Percentiles rank a stretch among this genome's conserved stretches.
These are phyloP conservation scores for Pan paniscus DNA, from an alignment of 2,113 vertebrate species.

Conservation along the genomic window DNA sequence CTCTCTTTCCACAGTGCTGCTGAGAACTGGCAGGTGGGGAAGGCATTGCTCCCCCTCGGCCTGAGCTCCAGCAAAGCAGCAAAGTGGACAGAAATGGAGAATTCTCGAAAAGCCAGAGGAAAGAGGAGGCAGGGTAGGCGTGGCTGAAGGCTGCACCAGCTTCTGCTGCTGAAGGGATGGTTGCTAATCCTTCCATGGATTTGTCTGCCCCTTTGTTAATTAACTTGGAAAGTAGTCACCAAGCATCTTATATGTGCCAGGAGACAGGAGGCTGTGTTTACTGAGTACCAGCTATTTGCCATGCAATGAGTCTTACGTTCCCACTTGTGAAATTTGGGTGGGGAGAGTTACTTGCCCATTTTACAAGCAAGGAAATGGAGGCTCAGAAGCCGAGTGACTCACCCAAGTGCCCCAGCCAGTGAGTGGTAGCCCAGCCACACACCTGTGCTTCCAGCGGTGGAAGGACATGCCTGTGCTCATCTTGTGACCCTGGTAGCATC, in stretches of 20 bases:
- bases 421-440: not conserved
- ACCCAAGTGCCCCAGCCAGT: not conserved
- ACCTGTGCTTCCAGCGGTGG: fast-evolving
- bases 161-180: not conserved
- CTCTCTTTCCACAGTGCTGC: not conserved
- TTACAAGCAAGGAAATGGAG: not conserved
- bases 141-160: not conserved
- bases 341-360: not conserved
- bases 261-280: fast-evolving
- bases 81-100: not conserved
- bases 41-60: fast-evolving
- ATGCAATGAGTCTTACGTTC: too few species aligned
- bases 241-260: not conserved
- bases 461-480: not conserved
- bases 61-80: not conserved
- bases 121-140: not conserved
- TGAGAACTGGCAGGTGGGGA: not conserved
- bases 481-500: not conserved
- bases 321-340: fast-evolving
- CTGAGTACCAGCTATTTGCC: not conserved
- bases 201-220: not conserved
- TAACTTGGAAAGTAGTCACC: not conserved
- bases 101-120: not conserved
- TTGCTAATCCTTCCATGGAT: not conserved
- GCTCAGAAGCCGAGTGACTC: not conserved